Evolutionary conservation across 2,113 vertebrate species (phyloP).

Genomic region (Dolichallabes microphthalmus): DNA sequence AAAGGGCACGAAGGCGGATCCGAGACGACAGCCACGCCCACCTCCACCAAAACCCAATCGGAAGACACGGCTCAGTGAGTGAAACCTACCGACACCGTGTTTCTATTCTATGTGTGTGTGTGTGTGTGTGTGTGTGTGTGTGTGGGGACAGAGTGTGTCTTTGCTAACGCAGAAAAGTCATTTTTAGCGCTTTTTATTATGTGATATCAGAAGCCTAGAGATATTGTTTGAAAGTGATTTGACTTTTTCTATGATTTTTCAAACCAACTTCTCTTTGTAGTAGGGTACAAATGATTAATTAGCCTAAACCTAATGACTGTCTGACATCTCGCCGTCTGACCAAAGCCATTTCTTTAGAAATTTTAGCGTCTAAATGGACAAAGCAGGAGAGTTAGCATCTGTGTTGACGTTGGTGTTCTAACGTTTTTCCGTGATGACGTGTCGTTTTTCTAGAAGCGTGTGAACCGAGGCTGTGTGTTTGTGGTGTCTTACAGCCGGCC

Average conservation of each 20-base stretch:
- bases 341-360: neutral
- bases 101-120: neutral
- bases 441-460: neutral
- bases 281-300: neutral
- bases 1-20: constrained; percentile 71
- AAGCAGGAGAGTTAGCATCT: neutral
- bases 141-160: too few species aligned
- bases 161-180: neutral
- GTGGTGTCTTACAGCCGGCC: constrained; percentile 49
- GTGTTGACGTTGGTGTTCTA: neutral
- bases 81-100: neutral
- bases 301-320: neutral
- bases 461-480: constrained; percentile 38
- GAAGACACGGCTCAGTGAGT: constrained; percentile 71
- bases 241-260: too few species aligned
- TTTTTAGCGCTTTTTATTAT: too few species aligned
- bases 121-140: neutral
- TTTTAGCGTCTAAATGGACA: neutral
- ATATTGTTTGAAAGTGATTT: neutral
- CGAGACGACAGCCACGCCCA: constrained; percentile 59
- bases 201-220: too few species aligned
- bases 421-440: neutral
- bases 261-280: neutral
- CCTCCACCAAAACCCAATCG: constrained; percentile 62
- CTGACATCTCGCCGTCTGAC: neutral